phyloP scores from a whole-genome alignment of 1,140 invertebrate genomes.

The Meloidogyne floridensis region DNA sequence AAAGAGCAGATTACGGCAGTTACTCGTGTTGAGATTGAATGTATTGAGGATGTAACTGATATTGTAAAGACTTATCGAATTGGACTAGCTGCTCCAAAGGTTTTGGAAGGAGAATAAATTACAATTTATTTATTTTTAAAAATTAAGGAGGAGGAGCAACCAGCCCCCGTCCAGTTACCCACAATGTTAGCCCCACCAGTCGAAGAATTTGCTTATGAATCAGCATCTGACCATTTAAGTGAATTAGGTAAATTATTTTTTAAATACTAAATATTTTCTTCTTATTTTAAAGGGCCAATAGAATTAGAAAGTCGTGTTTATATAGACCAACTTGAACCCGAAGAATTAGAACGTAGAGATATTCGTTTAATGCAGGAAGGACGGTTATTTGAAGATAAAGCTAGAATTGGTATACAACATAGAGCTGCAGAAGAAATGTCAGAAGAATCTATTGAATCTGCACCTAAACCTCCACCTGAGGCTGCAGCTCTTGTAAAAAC shows the following conservation, averaged over 20 bases:
- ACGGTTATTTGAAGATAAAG: constrained; percentile 37
- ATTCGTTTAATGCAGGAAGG: constrained; percentile 49
- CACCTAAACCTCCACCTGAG: constrained; percentile 15
- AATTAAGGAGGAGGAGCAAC: not conserved
- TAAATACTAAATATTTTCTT: not conserved
- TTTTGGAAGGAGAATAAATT: constrained; percentile 28
- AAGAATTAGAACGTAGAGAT: constrained; percentile 34
- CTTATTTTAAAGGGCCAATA: constrained; percentile 9
- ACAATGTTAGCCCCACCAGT: constrained; percentile 24
- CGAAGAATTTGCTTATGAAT: constrained; percentile 46
- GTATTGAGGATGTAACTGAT: constrained; percentile 55
- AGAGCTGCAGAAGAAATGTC: constrained; percentile 33
- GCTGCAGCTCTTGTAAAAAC: constrained; percentile 11
- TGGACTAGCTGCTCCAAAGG: constrained; percentile 43
- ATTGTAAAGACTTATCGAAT: constrained; percentile 55
- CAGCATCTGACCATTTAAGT: constrained; percentile 44
- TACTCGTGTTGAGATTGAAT: constrained; percentile 52
- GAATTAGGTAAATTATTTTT: constrained; percentile 25
- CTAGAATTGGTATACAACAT: constrained; percentile 22
- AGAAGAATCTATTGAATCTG: constrained; percentile 41
- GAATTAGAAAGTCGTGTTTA: constrained; percentile 37
- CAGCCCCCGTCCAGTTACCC: not conserved
- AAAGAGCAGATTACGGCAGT: constrained; percentile 45
- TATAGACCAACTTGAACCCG: constrained; percentile 46
- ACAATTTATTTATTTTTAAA: not conserved